Evolutionary conservation across 2,888 invertebrate genomes (phyloP).

Genomic region (Phyto melanocephala): DNA sequence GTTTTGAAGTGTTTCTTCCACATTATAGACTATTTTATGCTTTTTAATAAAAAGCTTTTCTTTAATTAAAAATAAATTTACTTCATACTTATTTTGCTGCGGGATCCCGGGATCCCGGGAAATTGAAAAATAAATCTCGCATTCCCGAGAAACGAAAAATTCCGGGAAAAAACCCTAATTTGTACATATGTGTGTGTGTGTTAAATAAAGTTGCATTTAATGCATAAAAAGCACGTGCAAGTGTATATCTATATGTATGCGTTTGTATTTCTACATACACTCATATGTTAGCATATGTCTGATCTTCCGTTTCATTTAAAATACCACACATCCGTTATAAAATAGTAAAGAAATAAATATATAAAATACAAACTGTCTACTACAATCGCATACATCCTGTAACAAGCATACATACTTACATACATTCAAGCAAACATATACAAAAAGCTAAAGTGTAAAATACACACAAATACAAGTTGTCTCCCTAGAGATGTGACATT

Average conservation of each 20-base stretch:
- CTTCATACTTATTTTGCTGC: no score
- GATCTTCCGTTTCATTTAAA: constrained; percentile 61
- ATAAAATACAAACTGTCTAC: constrained; percentile 45
- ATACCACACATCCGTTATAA: constrained; percentile 56
- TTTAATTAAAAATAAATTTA: no score
- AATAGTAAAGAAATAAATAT: constrained; percentile 26
- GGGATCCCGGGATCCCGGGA: no score
- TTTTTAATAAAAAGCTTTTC: no score
- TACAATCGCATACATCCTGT: constrained; percentile 52
- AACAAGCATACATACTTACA: neutral
- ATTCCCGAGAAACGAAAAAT: no score
- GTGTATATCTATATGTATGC: neutral
- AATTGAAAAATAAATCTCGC: no score
- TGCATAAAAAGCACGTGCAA: neutral
- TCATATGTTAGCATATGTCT: constrained; percentile 47
- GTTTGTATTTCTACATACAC: neutral
- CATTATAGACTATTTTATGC: no score
- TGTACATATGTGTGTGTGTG: neutral
- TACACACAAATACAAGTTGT: neutral
- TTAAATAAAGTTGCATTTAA: neutral
- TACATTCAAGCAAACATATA: neutral
- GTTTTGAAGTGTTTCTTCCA: no score
- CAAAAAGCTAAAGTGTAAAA: neutral
- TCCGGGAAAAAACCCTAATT: no score
- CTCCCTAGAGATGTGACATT: constrained; percentile 46